A percentile compares a stretch with the other conserved stretches of the same genome.
phyloP scores from a whole-genome alignment of 2,888 invertebrate species.

The Tupiocoris notatus region DNA sequence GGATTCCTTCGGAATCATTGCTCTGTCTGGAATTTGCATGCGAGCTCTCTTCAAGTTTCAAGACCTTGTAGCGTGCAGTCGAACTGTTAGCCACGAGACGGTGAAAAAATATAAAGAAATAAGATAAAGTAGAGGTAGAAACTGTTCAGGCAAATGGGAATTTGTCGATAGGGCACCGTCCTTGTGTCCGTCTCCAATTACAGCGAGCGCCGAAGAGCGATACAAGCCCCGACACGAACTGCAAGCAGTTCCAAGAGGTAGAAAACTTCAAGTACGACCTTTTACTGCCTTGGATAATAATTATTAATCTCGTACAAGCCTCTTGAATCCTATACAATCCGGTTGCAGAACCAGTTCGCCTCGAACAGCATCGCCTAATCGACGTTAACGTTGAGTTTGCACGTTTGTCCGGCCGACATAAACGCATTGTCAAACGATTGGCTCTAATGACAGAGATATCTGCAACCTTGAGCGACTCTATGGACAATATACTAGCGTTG shows the following conservation, averaged over 20 bases:
- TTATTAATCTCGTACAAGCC: background rate
- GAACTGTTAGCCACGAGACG: background rate
- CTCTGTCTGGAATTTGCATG: slow-evolving; percentile 2
- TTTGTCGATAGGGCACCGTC: slow-evolving; percentile 37
- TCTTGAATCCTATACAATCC: background rate
- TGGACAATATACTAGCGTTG: no score
- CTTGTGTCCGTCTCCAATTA: slow-evolving; percentile 32
- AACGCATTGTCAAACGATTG: no score
- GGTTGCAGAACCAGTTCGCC: background rate
- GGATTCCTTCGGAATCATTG: background rate
- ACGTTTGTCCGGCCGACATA: no score
- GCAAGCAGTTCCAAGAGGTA: background rate
- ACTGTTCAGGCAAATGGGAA: slow-evolving; percentile 18
- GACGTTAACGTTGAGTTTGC: no score
- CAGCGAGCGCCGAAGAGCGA: background rate
- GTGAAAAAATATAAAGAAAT: background rate
- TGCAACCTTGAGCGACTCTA: no score
- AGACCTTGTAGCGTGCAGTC: slow-evolving; percentile 7
- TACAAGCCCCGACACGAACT: background rate
- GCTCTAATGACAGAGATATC: no score
- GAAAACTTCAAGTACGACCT: background rate
- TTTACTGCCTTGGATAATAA: slow-evolving; percentile 20
- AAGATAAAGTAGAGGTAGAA: background rate
- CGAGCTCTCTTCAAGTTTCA: slow-evolving; percentile 4
- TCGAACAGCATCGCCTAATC: background rate